Evolutionary conservation across 2,797 vertebrate species (phyloP).

Genomic region (Sphenodon punctatus): DNA sequence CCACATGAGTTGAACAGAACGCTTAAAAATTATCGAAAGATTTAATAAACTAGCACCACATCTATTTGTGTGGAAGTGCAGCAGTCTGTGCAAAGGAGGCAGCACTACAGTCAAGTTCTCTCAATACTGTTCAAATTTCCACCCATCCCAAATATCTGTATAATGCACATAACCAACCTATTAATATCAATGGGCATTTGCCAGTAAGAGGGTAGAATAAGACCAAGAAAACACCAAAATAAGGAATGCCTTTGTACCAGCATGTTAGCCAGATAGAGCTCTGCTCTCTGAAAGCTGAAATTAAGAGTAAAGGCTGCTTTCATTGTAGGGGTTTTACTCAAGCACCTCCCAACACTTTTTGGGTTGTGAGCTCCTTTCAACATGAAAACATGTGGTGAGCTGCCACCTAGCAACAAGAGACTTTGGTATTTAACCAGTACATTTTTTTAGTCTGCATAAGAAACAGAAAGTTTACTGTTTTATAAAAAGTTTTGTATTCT

Average conservation of each 20-base stretch:
- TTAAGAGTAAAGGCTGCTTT: neutral
- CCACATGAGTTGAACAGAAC: too few species aligned
- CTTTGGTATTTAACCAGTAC: too few species aligned
- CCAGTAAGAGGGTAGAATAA: neutral
- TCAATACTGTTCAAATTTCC: neutral
- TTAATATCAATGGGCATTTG: neutral
- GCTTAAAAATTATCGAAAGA: too few species aligned
- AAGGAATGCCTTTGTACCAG: neutral
- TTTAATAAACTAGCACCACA: neutral
- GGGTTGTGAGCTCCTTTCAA: too few species aligned
- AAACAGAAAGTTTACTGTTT: too few species aligned
- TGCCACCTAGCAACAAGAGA: too few species aligned
- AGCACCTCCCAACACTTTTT: too few species aligned
- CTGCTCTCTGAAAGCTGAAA: neutral
- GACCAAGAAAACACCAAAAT: neutral
- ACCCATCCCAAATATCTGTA: neutral
- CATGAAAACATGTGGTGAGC: too few species aligned
- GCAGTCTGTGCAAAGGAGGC: neutral
- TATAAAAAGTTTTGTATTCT: too few species aligned
- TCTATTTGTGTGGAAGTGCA: neutral
- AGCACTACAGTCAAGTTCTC: neutral
- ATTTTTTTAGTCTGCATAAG: too few species aligned
- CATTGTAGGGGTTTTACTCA: neutral
- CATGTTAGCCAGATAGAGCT: fast-evolving
- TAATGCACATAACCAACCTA: neutral